Conservation (phyloP, 2,888 invertebrate genomes). For the Chrysodeixis includens region DNA sequence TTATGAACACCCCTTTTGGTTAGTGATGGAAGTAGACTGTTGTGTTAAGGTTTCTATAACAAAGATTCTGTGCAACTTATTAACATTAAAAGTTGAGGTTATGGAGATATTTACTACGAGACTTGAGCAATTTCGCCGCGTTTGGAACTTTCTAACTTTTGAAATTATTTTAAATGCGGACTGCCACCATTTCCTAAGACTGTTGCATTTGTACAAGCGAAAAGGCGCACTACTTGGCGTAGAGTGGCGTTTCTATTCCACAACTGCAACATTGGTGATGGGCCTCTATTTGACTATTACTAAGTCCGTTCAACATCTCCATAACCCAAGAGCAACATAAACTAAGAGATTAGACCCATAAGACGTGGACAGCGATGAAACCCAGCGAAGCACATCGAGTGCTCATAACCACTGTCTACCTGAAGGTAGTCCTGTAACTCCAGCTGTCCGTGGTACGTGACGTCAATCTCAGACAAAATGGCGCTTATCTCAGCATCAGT, state of each 20-base stretch:
- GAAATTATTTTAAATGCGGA: too few relatives aligned
- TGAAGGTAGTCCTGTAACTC: slow-evolving; percentile 96
- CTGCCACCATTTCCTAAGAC: too few relatives aligned
- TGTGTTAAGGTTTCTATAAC: slow-evolving; percentile 15
- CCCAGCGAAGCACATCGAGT: slow-evolving; percentile 52
- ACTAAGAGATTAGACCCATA: slow-evolving; percentile 15
- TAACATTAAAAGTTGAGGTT: slow-evolving; percentile 31
- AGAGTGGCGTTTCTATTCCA: neutral
- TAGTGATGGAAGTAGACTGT: neutral
- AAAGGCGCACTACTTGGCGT: too few relatives aligned
- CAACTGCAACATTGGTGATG: neutral
- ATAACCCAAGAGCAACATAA: slow-evolving; percentile 43
- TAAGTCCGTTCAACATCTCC: slow-evolving; percentile 22
- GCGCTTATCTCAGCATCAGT: slow-evolving; percentile 92
- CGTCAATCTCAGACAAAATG: slow-evolving; percentile 95
- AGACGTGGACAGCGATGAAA: slow-evolving; percentile 55
- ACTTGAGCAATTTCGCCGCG: neutral
- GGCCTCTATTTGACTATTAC: too few relatives aligned
- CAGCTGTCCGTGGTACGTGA: slow-evolving; percentile 95
- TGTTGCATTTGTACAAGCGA: too few relatives aligned
- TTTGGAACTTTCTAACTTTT: too few relatives aligned
- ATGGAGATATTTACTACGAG: slow-evolving; percentile 28
- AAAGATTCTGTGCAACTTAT: slow-evolving; percentile 40
- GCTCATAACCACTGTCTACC: slow-evolving; percentile 87
- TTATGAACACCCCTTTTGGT: neutral